Evolutionary conservation across 2,888 invertebrate species (phyloP).

Genomic region (Stomorhina lunata): DNA sequence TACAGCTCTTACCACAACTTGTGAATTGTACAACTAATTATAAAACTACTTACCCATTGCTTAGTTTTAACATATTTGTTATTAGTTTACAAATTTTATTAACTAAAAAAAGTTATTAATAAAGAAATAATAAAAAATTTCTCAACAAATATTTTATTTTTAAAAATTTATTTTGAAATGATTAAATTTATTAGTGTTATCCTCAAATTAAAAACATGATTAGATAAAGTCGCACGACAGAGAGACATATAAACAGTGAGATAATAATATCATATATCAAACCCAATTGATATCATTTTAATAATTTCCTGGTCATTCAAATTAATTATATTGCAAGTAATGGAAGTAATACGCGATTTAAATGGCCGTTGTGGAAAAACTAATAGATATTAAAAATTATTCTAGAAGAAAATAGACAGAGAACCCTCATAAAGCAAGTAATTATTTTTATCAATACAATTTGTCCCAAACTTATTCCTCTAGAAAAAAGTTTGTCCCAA

Average conservation of each 20-base stretch:
- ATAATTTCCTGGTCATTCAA: conserved; percentile 30
- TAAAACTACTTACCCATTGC: too few species aligned
- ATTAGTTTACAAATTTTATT: background rate
- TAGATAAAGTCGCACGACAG: background rate
- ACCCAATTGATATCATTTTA: conserved; percentile 31
- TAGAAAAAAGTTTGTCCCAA: too few species aligned
- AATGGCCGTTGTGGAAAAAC: background rate
- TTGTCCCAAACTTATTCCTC: too few species aligned
- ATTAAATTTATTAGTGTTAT: conserved; percentile 10
- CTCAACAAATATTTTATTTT: background rate
- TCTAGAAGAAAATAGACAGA: background rate
- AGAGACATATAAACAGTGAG: too few species aligned
- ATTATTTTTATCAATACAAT: too few species aligned
- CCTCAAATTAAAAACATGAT: too few species aligned
- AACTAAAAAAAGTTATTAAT: background rate
- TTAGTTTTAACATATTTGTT: background rate
- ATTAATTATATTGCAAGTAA: background rate
- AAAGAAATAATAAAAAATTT: background rate
- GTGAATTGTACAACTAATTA: too few species aligned
- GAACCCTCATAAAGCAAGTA: background rate
- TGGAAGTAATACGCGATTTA: background rate
- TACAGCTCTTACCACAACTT: too few species aligned
- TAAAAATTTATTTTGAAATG: background rate
- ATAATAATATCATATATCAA: conserved; percentile 9
- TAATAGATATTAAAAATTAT: background rate